Evolutionary conservation across 2,888 invertebrate species (phyloP).

Genomic region (Drosophila robusta): DNA sequence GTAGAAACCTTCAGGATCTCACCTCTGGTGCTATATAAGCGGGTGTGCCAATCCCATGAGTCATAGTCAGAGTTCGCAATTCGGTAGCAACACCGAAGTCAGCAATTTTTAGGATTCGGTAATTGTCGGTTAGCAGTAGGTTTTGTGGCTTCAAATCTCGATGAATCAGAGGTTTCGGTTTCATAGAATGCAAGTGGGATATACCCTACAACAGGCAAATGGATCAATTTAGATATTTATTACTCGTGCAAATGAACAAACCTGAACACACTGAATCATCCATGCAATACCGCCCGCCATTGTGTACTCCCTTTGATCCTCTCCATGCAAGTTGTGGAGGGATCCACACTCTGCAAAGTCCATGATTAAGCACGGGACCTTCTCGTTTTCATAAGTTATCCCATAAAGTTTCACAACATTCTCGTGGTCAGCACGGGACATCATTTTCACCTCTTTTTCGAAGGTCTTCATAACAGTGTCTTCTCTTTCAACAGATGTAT

Average conservation of each 20-base stretch:
- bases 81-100: slow-evolving; percentile 26
- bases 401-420: slow-evolving; percentile 17
- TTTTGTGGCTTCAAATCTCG: slow-evolving; percentile 32
- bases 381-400: neutral
- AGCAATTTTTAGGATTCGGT: slow-evolving; percentile 9
- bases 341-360: slow-evolving; percentile 4
- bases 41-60: neutral
- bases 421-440: neutral
- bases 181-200: slow-evolving; percentile 11
- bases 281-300: neutral
- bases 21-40: slow-evolving; percentile 37
- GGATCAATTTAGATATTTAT: neutral
- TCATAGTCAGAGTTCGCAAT: slow-evolving; percentile 4
- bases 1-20: neutral
- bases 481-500: neutral
- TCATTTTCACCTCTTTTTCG: neutral
- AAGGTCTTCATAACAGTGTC: neutral
- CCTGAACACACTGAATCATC: slow-evolving; percentile 19
- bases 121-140: slow-evolving; percentile 8
- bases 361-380: neutral
- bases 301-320: neutral
- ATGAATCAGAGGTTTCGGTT: slow-evolving; percentile 15
- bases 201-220: slow-evolving; percentile 16
- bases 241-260: neutral
- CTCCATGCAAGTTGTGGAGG: slow-evolving; percentile 11